Base-by-base conservation (phyloP, 2,797 vertebrate species). In the Mormyrops boulengeri region DNA sequence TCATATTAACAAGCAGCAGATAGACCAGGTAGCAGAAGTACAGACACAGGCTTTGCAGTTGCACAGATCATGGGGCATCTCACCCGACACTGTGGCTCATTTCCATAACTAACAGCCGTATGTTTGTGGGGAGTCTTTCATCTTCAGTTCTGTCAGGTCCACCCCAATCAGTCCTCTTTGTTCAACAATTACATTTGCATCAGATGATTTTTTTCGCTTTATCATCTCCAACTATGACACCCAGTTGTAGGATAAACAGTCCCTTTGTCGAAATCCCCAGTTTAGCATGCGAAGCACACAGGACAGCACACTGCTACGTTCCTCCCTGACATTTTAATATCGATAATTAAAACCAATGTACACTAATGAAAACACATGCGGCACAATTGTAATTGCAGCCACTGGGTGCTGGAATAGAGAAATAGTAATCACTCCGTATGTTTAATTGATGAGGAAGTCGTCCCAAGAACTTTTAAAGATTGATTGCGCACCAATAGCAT, bases 401-500 rank as follows among this genome's bases (percentile, higher is more conserved):
- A 50, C 49, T 26, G 82, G 44, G 82, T 85, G 44, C 86, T 44
- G 86, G 26, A 57, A 57, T 41, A n/a, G 86, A 41, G 52, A 30
- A 60, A 60, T 41, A 60, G 17, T 57, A 87, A 87, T 87, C 86
- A 41, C 53, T 60, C 26, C 7, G 26, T 41, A 87, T 87, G 52
- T 87, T 60, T 87, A 87, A 87, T 57, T 87, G 86, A 87, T 87
- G 86, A 87, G 34, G 17, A 87, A 41, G 8, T 87, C 7, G 8
- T 87, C 86, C 53, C 53, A 7, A n/a, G 53, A 87, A 60, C 17
- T 38, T 57, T 41, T 60, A 87, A 60, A 44, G 34, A 87, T 87
- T 87, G 86, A 87, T 57, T 87, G 17, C n/a, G 30, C 85, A 85
- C 22, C 49, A 50, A 26, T 53, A 50, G n/a, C 50, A 30, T 26